Evolutionary conservation across 2,888 invertebrate genomes (phyloP).

Genomic region (Cremastinae sp.): DNA sequence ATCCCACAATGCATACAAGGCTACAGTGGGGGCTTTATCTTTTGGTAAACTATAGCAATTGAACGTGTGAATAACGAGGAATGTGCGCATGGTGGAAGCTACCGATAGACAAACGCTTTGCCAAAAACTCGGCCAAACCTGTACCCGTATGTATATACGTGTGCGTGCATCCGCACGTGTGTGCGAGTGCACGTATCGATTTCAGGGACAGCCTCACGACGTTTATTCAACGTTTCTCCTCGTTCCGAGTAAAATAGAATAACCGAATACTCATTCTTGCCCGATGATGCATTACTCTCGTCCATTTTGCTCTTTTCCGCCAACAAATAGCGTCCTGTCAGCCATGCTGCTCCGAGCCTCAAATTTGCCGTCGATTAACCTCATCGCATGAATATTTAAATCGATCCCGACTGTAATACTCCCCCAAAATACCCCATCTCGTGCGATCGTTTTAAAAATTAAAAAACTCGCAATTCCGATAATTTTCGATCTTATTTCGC

Average conservation of each 20-base stretch:
- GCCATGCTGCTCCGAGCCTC: too few relatives aligned
- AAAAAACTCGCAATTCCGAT: too few relatives aligned
- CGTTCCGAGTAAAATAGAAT: conserved; percentile 19
- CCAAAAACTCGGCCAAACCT: conserved; percentile 44
- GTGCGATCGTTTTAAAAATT: too few relatives aligned
- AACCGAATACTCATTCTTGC: neutral
- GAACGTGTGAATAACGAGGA: conserved; percentile 29
- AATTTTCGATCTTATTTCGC: too few relatives aligned
- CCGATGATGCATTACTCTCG: neutral
- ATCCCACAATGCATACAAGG: conserved; percentile 15
- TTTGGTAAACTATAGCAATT: conserved; percentile 20
- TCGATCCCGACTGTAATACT: too few relatives aligned
- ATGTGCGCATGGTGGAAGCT: conserved; percentile 2
- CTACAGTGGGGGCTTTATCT: conserved; percentile 15
- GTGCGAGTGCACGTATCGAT: conserved; percentile 31
- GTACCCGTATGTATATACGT: neutral
- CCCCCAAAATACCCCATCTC: too few relatives aligned
- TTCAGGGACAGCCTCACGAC: conserved; percentile 33
- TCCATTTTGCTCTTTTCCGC: neutral
- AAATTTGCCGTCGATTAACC: too few relatives aligned
- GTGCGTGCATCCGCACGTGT: too few relatives aligned
- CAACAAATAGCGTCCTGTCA: too few relatives aligned
- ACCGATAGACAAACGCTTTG: conserved; percentile 13
- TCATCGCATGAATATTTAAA: too few relatives aligned
- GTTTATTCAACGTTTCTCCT: conserved; percentile 34